Base-by-base conservation (phyloP, 2,113 vertebrate species). In the Bucco capensis region DNA sequence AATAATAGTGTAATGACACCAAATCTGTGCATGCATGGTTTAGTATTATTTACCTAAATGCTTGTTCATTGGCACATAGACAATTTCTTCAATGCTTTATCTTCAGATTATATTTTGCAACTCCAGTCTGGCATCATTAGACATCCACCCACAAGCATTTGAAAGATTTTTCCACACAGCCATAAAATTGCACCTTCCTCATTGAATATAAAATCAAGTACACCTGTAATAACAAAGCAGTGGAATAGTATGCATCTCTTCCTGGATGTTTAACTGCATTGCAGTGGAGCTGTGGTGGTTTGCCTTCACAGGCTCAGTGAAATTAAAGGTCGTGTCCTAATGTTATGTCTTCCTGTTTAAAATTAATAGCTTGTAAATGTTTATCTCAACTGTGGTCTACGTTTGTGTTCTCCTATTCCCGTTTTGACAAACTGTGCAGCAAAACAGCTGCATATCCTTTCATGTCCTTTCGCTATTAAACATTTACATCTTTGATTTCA, bases 141-240 rank as follows among this genome's bases (percentile, higher is more conserved):
- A 64, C 65, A 70, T 84, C 67, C 53, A 80, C 75, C 71, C 12
- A 0, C 83, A 72, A 96, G 87, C 76, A 24, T 76, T 69, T 71
- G 47, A 72, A 83, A 67, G 88, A 53, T 77, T 93, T 93, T 86
- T 91, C 92, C 92, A 78, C 61, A 37, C 53, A 57, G 83, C 88
- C 90, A 30, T 95, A 83, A 95, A 95, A 88, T 80, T 74, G 65
- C 88, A 86, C 91, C 93, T 92, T 96, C 50, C 86, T 89, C 0
- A 0, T 17, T 53, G 89, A 70, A 83, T 85, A 10, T 82, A 14
- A 83, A 90, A 92, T 89, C 37, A 57, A 95, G 61, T 70, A 87
- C 95, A 96, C 86, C 91, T 97, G 92, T 92, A 95, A 93, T 92
- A 96, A 94, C 94, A 96, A 83, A 95, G 80, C 87, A 42, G 66